Conservation (phyloP, 2,113 vertebrate genomes). For the Brachypodius melanocephalos region DNA sequence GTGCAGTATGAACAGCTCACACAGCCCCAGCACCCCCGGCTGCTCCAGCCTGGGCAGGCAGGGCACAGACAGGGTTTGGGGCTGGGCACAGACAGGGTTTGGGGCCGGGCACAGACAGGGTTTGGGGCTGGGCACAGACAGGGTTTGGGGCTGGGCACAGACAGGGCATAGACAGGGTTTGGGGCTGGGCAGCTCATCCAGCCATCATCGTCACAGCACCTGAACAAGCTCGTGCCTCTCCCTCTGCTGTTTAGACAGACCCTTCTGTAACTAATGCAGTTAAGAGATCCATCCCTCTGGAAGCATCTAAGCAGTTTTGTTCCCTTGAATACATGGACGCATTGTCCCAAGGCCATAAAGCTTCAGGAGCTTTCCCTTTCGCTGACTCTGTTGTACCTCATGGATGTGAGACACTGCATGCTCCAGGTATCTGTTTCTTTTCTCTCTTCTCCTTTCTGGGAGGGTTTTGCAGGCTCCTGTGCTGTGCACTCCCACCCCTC, state of each 20-base stretch:
- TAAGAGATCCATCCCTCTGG: neutral
- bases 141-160: neutral
- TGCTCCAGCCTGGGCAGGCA: neutral
- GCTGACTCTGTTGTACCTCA: neutral
- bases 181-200: neutral
- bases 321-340: neutral
- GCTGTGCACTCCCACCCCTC: neutral
- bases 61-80: neutral
- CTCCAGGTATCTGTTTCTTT: neutral
- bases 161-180: neutral
- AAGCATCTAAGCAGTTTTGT: neutral
- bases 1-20: neutral
- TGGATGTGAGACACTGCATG: neutral
- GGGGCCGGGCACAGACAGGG: neutral
- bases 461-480: neutral
- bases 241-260: neutral
- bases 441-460: neutral
- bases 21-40: neutral
- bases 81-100: neutral
- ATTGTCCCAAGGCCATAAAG: neutral
- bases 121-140: neutral
- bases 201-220: neutral
- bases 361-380: neutral
- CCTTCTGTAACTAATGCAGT: neutral
- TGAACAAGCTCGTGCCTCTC: neutral